Conservation (phyloP, 2,888 invertebrate species). For the Lasioglossum lativentre region DNA sequence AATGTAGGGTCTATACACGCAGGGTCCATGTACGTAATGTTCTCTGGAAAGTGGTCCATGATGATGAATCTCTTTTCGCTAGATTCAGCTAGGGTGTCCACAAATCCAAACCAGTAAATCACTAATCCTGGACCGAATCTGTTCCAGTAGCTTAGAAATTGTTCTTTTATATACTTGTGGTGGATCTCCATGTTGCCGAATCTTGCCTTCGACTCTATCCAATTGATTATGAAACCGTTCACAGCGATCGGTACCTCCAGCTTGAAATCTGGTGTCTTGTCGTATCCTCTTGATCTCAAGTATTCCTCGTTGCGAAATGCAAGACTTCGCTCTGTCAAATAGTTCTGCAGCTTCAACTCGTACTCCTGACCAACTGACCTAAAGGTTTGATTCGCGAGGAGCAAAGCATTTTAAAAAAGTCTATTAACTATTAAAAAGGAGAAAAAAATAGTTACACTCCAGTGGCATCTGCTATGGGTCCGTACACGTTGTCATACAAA, state of each 20-base stretch:
- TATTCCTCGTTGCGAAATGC: constrained; percentile 91
- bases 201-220: constrained; percentile 98
- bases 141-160: constrained; percentile 96
- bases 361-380: constrained; percentile 94
- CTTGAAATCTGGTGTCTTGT: constrained; percentile 98
- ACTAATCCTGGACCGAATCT: constrained; percentile 97
- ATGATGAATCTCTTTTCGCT: constrained; percentile 86
- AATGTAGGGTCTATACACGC: constrained; percentile 49
- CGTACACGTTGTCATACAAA: constrained; percentile 93
- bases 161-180: constrained; percentile 92
- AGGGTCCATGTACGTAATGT: constrained; percentile 85
- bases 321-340: constrained; percentile 87
- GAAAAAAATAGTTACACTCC: constrained; percentile 87
- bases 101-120: constrained; percentile 97
- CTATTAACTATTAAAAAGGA: not conserved
- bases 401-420: not conserved
- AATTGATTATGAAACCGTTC: constrained; percentile 94
- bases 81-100: constrained; percentile 86
- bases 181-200: constrained; percentile 95
- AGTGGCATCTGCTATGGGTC: constrained; percentile 91
- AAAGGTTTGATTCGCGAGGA: constrained; percentile 64
- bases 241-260: constrained; percentile 95
- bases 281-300: constrained; percentile 93
- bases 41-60: constrained; percentile 88
- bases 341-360: constrained; percentile 90